Base-by-base conservation (phyloP, 2,888 invertebrate genomes). In the Carabus problematicus region DNA sequence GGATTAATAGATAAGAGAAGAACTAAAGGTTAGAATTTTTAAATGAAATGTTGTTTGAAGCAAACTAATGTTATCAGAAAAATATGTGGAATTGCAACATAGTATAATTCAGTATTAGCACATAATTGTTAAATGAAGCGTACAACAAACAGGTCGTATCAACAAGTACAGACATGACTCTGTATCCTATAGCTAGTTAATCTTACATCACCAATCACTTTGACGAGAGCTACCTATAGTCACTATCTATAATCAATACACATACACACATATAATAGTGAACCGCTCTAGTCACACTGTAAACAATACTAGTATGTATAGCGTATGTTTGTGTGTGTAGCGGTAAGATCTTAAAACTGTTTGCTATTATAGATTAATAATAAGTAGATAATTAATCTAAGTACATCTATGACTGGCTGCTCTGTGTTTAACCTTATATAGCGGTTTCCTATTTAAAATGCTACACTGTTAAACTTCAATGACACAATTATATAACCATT, bases 351-450 rank as follows among this genome's bases (percentile, higher is more conserved):
- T 56, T 12, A 69, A 69, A 69, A 61, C 59, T 64, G 54, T 70
- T 70, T 56, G 56, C 70, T 62, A 62, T 64, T 70, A 68, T 68
- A 67, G 70, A 72, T 72, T 72, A 71, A 70, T 71, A 68, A 72
- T 72, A 70, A 59, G 66, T 55, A 67, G 68, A 68, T 71, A 72
- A 72, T 72, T 71, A 72, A 72, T 72, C 63, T 72, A 71, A 71
- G 61, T 71, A 72, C 71, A 71, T 70, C 71, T 71, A 72, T 72
- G 71, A 68, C 71, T 72, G 52, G 71, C 69, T 71, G 64, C 66
- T 70, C 70, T 71, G 63, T 64, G 68, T 55, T 43, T 71, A 68
- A 70, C 64, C 70, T 71, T 71, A 72, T 72, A 71, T 71, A 70
- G 66, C 41, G 60, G 42, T 58, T 66, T 59, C 66, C 54, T 60